Conservation (phyloP, 2,888 invertebrate species). For the Helleia helle region DNA sequence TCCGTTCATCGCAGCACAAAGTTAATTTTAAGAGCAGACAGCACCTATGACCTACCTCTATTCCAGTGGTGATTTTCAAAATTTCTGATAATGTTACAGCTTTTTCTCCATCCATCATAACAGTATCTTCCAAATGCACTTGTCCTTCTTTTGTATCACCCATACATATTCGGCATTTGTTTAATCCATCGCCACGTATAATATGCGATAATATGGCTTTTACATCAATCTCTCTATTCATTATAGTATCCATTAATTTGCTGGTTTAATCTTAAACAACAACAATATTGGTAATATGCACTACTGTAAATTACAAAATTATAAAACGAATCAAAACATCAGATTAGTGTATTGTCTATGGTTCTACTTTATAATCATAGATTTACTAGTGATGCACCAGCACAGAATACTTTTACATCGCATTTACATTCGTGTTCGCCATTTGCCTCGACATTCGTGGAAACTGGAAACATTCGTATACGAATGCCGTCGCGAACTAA, state of each 20-base stretch:
- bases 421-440: no score
- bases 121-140: conserved; percentile 58
- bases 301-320: no score
- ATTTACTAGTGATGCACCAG: no score
- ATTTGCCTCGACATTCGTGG: no score
- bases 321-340: no score
- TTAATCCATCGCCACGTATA: conserved; percentile 54
- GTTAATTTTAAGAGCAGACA: conserved; percentile 27
- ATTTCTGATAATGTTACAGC: conserved; percentile 55
- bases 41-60: conserved; percentile 37
- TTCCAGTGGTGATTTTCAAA: conserved; percentile 54
- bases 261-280: neutral
- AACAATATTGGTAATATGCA: neutral
- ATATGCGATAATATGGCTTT: conserved; percentile 64
- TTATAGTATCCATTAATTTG: conserved; percentile 21
- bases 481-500: no score
- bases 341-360: no score
- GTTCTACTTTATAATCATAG: no score
- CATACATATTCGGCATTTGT: conserved; percentile 64
- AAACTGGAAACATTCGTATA: no score
- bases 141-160: conserved; percentile 61
- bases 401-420: no score
- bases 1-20: conserved; percentile 56
- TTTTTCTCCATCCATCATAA: conserved; percentile 59
- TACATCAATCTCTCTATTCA: conserved; percentile 55